These are phyloP conservation scores for Neotoma lepida DNA, from an alignment of 2,113 vertebrate species.

Conservation along the genomic window DNA sequence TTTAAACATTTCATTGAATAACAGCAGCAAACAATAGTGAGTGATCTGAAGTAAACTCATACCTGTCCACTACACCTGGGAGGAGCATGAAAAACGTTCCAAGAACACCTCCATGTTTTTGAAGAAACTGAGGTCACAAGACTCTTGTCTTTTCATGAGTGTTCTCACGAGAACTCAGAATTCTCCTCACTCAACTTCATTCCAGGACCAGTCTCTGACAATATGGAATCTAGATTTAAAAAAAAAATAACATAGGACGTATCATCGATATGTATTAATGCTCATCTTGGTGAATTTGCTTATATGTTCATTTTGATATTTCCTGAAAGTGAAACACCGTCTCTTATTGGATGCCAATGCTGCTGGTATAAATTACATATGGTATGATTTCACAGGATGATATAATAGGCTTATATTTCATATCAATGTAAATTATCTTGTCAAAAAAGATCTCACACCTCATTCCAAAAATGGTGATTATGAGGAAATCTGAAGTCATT, in stretches of 20 bases:
- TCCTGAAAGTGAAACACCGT: background rate
- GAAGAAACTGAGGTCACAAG: background rate
- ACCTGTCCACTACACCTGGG: too few relatives aligned
- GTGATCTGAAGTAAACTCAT: background rate
- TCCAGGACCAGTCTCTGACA: background rate
- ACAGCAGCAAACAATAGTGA: background rate
- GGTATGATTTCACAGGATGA: background rate
- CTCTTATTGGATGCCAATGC: background rate
- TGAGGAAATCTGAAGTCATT: background rate
- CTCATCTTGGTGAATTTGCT: background rate
- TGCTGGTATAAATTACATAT: background rate
- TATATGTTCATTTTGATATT: background rate
- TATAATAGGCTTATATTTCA: constrained; percentile 9
- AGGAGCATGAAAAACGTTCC: background rate
- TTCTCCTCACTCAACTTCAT: background rate
- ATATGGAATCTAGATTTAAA: background rate
- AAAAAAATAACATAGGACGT: background rate
- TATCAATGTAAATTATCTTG: background rate
- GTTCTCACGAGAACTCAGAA: background rate
- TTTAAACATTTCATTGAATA: background rate
- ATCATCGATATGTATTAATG: background rate
- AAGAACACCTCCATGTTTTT: background rate
- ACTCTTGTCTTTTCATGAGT: background rate
- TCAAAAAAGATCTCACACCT: background rate
- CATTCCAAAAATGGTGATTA: background rate